phyloP scores from a whole-genome alignment of 2,888 invertebrate species.

The Catocala nupta region DNA sequence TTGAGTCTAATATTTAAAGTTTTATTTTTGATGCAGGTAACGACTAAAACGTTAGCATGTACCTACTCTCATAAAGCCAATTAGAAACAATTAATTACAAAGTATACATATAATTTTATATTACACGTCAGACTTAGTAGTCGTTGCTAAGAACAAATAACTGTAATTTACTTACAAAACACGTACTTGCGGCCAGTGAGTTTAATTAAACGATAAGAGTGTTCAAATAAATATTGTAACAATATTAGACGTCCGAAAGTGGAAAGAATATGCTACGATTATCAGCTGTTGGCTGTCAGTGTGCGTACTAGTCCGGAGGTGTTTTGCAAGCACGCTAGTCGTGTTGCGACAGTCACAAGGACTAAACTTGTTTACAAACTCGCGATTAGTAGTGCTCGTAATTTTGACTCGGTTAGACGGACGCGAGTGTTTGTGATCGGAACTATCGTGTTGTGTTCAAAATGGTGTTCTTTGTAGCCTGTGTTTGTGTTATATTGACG shows the following conservation, averaged over 20 bases:
- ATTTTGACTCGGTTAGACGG: constrained; percentile 14
- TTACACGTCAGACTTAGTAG: no score
- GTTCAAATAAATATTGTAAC: neutral
- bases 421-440: constrained; percentile 30
- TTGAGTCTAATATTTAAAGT: no score
- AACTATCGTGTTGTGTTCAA: constrained; percentile 19
- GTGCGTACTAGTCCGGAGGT: neutral
- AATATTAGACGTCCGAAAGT: constrained; percentile 28
- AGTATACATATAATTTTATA: no score
- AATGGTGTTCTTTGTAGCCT: constrained; percentile 52
- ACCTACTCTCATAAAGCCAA: no score
- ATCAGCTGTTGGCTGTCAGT: constrained; percentile 34
- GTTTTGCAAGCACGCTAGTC: constrained; percentile 19
- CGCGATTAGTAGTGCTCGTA: constrained; percentile 24
- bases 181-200: no score
- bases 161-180: no score
- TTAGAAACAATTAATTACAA: no score
- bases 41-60: no score
- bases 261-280: constrained; percentile 24
- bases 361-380: constrained; percentile 51
- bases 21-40: no score
- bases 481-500: constrained; percentile 50
- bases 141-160: no score
- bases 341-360: constrained; percentile 48
- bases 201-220: neutral